phyloP scores from a whole-genome alignment of 1,140 invertebrate genomes.

The Caligus rogercresseyi region DNA sequence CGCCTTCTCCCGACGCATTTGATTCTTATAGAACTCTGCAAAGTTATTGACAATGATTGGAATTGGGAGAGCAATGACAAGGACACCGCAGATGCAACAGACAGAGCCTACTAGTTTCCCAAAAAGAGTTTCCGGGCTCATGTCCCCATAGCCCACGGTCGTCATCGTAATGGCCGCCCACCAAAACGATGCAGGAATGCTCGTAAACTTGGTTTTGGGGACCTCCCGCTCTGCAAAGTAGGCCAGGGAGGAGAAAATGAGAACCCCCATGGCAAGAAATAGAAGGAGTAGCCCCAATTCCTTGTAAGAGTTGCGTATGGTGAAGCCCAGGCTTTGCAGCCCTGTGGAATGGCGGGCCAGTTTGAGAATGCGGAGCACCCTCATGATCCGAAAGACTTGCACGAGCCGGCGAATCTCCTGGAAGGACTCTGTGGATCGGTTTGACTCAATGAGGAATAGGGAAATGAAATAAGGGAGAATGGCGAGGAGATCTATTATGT shows the following conservation, averaged over 20 bases:
- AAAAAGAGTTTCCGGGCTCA: constrained; percentile 81
- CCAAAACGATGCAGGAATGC: constrained; percentile 92
- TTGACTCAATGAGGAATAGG: constrained; percentile 24
- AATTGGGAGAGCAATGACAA: constrained; percentile 99
- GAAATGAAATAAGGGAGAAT: constrained; percentile 29
- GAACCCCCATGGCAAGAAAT: constrained; percentile 58
- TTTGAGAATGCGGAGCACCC: constrained; percentile 28
- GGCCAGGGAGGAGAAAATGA: constrained; percentile 41
- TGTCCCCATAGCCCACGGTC: constrained; percentile 97
- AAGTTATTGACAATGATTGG: constrained; percentile 99
- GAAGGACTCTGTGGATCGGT: constrained; percentile 4
- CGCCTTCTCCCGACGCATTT: constrained; percentile 95
- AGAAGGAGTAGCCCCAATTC: constrained; percentile 21
- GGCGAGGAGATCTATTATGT: constrained; percentile 29
- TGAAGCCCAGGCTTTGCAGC: constrained; percentile 34
- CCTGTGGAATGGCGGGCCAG: constrained; percentile 34
- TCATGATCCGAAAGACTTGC: constrained; percentile 25
- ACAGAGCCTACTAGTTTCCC: constrained; percentile 94
- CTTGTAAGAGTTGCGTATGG: constrained; percentile 28
- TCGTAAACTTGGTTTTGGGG: constrained; percentile 76
- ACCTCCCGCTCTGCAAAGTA: constrained; percentile 35
- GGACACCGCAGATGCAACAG: constrained; percentile 98
- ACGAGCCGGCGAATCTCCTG: constrained; percentile 24
- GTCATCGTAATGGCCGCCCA: constrained; percentile 75
- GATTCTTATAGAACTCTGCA: constrained; percentile 99